Percentiles rank a stretch among this genome's conserved stretches.
Conservation (phyloP, 1,140 invertebrate genomes). For the Drosophila pallidifrons region DNA sequence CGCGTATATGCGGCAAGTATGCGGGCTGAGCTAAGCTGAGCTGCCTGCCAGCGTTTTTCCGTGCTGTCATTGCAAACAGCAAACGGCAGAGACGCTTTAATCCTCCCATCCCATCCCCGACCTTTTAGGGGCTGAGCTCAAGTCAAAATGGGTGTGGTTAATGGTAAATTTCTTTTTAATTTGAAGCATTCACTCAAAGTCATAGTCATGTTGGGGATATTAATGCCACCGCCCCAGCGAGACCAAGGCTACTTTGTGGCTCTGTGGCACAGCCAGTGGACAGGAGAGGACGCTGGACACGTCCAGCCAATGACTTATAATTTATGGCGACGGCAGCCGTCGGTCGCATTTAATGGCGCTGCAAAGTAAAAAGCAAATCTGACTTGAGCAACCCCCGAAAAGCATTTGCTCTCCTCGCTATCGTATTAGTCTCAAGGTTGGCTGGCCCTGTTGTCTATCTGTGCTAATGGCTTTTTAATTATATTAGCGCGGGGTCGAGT, state of each 20-base stretch:
- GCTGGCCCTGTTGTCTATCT: conserved; percentile 42
- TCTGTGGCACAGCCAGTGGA: too few species aligned
- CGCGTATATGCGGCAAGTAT: neutral
- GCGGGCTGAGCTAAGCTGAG: conserved; percentile 30
- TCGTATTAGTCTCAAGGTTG: conserved; percentile 62
- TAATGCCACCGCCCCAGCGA: conserved; percentile 52
- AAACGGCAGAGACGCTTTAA: conserved; percentile 43
- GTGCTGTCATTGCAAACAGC: conserved; percentile 48
- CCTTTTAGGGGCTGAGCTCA: conserved; percentile 26
- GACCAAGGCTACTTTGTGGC: too few species aligned
- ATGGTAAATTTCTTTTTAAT: conserved; percentile 84
- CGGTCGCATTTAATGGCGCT: conserved; percentile 61
- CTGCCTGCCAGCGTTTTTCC: conserved; percentile 32
- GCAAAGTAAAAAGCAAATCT: conserved; percentile 39
- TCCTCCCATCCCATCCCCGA: conserved; percentile 23
- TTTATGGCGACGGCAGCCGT: conserved; percentile 74
- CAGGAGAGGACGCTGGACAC: conserved; percentile 12
- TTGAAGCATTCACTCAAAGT: conserved; percentile 84
- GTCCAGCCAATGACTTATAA: conserved; percentile 79
- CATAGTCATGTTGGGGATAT: conserved; percentile 81
- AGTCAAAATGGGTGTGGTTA: conserved; percentile 65
- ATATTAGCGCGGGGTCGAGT: conserved; percentile 75
- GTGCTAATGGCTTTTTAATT: conserved; percentile 81
- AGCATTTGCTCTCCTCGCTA: neutral
- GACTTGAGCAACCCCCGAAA: neutral